A percentile compares a stretch with the other conserved stretches of the same genome.
Evolutionary conservation across 2,888 invertebrate species (phyloP).

Genomic region (Chloroclysta siterata): DNA sequence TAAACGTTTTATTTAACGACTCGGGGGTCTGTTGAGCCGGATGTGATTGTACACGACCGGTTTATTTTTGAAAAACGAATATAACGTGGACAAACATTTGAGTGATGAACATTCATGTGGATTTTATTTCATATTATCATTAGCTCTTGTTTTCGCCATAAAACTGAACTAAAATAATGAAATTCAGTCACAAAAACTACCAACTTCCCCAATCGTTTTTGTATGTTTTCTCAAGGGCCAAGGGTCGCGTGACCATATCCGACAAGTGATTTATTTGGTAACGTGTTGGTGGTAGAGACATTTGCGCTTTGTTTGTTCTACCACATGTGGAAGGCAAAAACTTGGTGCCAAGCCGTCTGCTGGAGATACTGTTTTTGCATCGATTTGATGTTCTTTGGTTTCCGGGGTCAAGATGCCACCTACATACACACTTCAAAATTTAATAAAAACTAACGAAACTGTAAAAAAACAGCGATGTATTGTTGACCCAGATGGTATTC

Average conservation of each 20-base stretch:
- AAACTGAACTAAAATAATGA: no score
- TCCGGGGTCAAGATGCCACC: slow-evolving; percentile 35
- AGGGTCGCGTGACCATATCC: slow-evolving; percentile 67
- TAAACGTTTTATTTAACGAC: slow-evolving; percentile 72
- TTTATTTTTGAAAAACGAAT: slow-evolving; percentile 46
- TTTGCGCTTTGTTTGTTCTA: slow-evolving; percentile 47
- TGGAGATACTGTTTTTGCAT: slow-evolving; percentile 32
- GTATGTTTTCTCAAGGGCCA: slow-evolving; percentile 34
- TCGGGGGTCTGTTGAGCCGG: slow-evolving; percentile 46
- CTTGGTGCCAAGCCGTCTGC: slow-evolving; percentile 73
- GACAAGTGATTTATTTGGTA: slow-evolving; percentile 63
- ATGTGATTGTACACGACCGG: slow-evolving; percentile 50
- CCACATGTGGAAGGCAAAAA: slow-evolving; percentile 56
- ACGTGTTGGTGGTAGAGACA: slow-evolving; percentile 35
- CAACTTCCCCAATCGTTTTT: slow-evolving; percentile 27
- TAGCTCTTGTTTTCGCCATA: no score
- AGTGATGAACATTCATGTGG: no score
- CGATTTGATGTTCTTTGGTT: slow-evolving; percentile 36
- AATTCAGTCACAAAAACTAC: slow-evolving; percentile 32
- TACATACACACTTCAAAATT: slow-evolving; percentile 10
- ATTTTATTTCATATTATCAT: no score
- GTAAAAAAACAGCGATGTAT: not conserved
- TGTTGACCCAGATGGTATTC: no score
- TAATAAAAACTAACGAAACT: not conserved
- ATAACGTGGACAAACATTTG: not conserved